Evolutionary conservation across 2,797 vertebrate species (phyloP), one percentile per base, ranked within the genome.

Genomic region (Onychomys leucogaster): DNA sequence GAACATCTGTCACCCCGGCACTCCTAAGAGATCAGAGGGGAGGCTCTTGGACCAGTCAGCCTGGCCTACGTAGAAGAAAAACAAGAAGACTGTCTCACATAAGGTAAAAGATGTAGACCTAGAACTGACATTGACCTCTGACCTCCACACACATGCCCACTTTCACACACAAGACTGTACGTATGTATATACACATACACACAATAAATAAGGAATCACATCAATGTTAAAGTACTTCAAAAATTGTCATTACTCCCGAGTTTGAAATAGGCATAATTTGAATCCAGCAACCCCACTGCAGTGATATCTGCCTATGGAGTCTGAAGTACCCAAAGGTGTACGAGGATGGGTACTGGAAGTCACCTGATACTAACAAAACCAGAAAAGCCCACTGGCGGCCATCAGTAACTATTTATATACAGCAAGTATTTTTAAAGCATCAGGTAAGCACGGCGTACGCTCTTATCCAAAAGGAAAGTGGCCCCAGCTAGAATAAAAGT

Each of bases 341-440:
- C 41, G 57, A 63, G 19, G 49, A 59, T 80, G 16, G 37, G 90
- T 73, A 63, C 17, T n/a, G 57, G 23, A 86, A 52, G 25, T 1
- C 59, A 49, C 85, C 41, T n/a, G 2, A 71, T 67, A 89, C 75
- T 75, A 90, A 61, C 17, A 46, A 73, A 94, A 77, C 73, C 23
- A 59, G 46, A 27, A 90, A 88, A 93, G 86, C 57, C 25, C 57
- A 80, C 82, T 37, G 7, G 3, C 2, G 69, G 63, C 73, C 23
- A 13, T 88, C 73, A 61, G 21, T 78, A 69, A 32, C 49, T 65
- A 32, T 46, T 37, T 61, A 52, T 57, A 65, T 14, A 69, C 77
- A 94, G 59, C 13, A 73, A 49, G 12, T 82, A 69, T 41, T 90
- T 69, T 63, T 52, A 94, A 93, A 91, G 52, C 80, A 55, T 37